Evolutionary conservation across 2,888 invertebrate genomes (phyloP).

Genomic region (Chirona hameri): DNA sequence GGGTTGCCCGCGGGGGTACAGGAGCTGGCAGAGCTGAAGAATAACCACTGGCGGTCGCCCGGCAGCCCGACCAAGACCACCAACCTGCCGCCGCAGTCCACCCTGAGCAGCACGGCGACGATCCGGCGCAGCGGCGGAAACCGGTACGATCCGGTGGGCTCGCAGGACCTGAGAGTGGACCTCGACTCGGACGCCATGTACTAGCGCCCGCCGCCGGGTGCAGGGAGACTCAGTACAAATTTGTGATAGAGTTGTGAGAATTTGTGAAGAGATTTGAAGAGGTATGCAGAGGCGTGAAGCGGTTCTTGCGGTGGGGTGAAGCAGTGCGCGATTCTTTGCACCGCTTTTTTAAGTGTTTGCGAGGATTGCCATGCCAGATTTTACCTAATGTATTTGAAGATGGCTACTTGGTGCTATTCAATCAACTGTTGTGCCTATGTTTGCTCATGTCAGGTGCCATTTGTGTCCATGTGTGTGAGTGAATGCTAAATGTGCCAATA

Average conservation of each 20-base stretch:
- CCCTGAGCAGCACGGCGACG: not conserved
- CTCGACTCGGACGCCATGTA: not conserved
- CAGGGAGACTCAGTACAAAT: not conserved
- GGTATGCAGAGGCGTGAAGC: no score
- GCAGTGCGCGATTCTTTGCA: no score
- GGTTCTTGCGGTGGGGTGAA: no score
- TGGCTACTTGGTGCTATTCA: no score
- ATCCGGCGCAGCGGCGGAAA: constrained; percentile 8
- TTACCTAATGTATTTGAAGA: no score
- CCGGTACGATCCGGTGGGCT: not conserved
- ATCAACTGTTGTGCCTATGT: no score
- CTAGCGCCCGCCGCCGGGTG: not conserved
- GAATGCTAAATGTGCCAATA: no score
- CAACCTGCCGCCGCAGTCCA: not conserved
- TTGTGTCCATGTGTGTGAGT: no score
- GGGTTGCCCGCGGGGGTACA: no score
- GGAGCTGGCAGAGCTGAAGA: constrained; percentile 11
- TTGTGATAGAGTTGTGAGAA: not conserved
- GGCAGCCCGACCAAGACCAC: not conserved
- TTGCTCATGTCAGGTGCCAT: no score
- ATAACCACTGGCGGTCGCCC: not conserved
- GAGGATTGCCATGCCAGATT: no score
- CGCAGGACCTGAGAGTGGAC: not conserved
- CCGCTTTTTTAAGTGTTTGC: no score
- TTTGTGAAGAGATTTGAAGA: not conserved